Percentiles rank a stretch among this genome's conserved stretches.
These are phyloP conservation scores for Dromiciops gliroides DNA, from an alignment of 2,113 vertebrate species.

Conservation along the genomic window DNA sequence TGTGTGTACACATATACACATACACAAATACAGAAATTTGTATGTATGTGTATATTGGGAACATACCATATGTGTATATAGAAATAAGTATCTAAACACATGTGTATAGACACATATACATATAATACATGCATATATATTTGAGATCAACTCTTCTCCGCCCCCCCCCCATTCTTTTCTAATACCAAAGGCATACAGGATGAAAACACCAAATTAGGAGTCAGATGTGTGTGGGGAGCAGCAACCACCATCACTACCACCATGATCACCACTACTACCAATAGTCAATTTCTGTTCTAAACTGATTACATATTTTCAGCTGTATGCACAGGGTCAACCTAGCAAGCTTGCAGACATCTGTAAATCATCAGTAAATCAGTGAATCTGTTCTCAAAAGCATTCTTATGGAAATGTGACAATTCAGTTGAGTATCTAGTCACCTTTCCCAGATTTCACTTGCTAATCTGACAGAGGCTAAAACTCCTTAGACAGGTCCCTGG, in stretches of 20 bases:
- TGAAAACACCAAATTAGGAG: not conserved
- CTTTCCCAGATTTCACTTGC: constrained; percentile 69
- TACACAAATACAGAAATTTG: no score
- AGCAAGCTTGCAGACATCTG: constrained; percentile 25
- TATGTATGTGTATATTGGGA: not conserved
- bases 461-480: constrained; percentile 74
- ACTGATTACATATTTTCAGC: constrained; percentile 63
- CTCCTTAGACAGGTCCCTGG: constrained; percentile 37
- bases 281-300: not conserved
- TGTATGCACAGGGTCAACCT: constrained; percentile 52
- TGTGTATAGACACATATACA: no score
- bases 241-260: no score
- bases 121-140: not conserved
- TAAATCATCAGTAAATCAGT: constrained; percentile 59
- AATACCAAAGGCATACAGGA: not conserved
- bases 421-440: constrained; percentile 67
- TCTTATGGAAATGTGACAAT: constrained; percentile 74
- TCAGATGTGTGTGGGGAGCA: rapidly evolving
- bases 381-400: not conserved
- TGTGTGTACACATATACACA: no score
- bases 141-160: not conserved
- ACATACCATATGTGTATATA: not conserved
- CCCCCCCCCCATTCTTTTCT: not conserved
- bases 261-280: no score
- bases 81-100: no score